Evolutionary conservation across 1,140 invertebrate species (phyloP), one percentile per base, ranked within the genome.

Genomic region (Eurytemora carolleeae): DNA sequence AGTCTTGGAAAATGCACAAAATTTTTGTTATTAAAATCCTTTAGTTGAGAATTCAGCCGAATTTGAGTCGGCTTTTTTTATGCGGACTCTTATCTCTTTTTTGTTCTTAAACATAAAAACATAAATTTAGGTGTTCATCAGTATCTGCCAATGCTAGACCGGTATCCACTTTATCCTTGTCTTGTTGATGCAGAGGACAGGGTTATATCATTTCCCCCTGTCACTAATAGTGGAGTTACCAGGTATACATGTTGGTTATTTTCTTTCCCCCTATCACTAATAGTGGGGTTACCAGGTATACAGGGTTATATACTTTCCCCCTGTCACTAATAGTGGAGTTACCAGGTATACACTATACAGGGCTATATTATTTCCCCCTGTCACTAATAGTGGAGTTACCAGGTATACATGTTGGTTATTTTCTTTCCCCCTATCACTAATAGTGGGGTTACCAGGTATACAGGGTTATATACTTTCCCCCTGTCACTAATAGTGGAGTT

Each of bases 201-300:
- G 18, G 72, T 75, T 15, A 71, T 76, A 21, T 76, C 74, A 18
- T 73, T 76, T 64, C 75, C 75, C 63, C 75, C 75, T 20, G 72
- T 76, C 19, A 76, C 74, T 18, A 76, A 76, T 66, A 70, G 72
- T 66, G 73, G 75, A 31, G 69, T 68, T 63, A 73, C 73, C 2
- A 76, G 74, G 67, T 44, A 44, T n/a, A n/a, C n/a, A n/a, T n/a
- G 31, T n/a, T 44, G n/a, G 31, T 44, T 44, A n/a, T 44, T 44
- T 12, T 44, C 31, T 44, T 44, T 44, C 31, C 7, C n/a, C n/a
- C 31, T 12, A 44, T 44, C n/a, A 44, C n/a, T n/a, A n/a, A n/a
- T n/a, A n/a, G n/a, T n/a, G n/a, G n/a, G n/a, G n/a, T n/a, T n/a
- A n/a, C n/a, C n/a, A n/a, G n/a, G n/a, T n/a, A n/a, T n/a, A 66